Percentiles rank a stretch among this genome's conserved stretches.
Evolutionary conservation across 2,888 invertebrate genomes (phyloP).

Genomic region (Drosophila prolongata): DNA sequence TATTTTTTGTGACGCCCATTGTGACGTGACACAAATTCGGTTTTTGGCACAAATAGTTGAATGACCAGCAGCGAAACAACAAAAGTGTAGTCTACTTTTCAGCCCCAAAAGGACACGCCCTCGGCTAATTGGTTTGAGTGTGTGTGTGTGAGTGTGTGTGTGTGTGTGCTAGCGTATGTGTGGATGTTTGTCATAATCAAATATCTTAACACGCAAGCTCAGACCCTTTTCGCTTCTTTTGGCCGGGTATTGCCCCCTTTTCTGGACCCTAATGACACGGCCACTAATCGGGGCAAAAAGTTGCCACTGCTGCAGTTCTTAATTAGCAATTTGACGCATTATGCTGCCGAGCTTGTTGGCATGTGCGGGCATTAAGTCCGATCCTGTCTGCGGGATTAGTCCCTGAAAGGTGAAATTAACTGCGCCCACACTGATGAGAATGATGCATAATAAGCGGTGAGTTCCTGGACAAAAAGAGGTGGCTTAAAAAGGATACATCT

Average conservation of each 20-base stretch:
- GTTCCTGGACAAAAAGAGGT: not conserved
- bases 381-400: constrained; percentile 44
- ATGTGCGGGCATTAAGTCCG: constrained; percentile 46
- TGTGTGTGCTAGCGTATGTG: constrained; percentile 15
- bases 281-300: constrained; percentile 42
- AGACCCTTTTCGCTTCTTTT: constrained; percentile 18
- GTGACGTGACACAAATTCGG: constrained; percentile 46
- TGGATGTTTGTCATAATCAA: constrained; percentile 72
- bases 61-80: constrained; percentile 24
- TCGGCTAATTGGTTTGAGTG: constrained; percentile 58
- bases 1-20: constrained; percentile 4
- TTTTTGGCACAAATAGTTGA: constrained; percentile 25
- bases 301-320: constrained; percentile 68
- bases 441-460: constrained; percentile 37
- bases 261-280: constrained; percentile 41
- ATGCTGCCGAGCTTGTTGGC: constrained; percentile 42
- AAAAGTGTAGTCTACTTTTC: constrained; percentile 50
- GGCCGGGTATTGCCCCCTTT: not conserved
- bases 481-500: constrained; percentile 4
- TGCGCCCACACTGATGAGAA: constrained; percentile 12
- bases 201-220: constrained; percentile 70
- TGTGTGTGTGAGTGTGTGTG: constrained; percentile 25
- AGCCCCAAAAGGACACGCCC: constrained; percentile 65
- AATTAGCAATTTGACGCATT: constrained; percentile 75
- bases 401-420: constrained; percentile 39